Conservation (phyloP, 2,888 invertebrate genomes). For the Drosophila cracens region DNA sequence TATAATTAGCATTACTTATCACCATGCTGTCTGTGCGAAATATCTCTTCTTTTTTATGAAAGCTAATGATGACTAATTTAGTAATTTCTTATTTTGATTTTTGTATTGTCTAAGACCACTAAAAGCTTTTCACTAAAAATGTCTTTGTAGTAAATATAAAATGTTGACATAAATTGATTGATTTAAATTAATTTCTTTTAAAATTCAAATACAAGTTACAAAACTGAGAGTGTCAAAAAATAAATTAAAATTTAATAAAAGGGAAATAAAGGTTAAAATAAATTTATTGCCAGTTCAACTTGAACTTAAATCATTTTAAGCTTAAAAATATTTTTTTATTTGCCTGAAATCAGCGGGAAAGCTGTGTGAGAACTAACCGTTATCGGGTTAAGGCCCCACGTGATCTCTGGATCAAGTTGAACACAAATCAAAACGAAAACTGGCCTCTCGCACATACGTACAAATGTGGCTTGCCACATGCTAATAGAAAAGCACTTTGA, state of each 20-base stretch:
- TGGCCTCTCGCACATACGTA: conserved; percentile 10
- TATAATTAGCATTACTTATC: background rate
- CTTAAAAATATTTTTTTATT: conserved; percentile 6
- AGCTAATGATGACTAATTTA: background rate
- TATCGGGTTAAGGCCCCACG: conserved; percentile 41
- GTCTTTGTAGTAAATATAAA: background rate
- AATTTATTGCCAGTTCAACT: background rate
- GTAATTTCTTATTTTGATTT: conserved; percentile 2
- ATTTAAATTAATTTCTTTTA: background rate
- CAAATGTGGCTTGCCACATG: conserved; percentile 48
- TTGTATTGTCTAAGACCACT: background rate
- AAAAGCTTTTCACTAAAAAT: background rate
- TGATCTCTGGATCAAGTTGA: conserved; percentile 43
- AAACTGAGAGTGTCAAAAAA: background rate
- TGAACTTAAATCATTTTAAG: background rate
- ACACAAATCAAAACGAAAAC: conserved; percentile 54
- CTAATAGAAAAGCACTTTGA: conserved; percentile 75
- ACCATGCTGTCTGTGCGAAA: too few species aligned
- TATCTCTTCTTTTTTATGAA: background rate
- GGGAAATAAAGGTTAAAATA: background rate
- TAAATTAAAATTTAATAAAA: too few species aligned
- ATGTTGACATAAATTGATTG: background rate
- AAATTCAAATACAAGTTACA: background rate
- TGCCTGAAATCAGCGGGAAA: conserved; percentile 44
- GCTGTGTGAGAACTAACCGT: conserved; percentile 46